Percentiles rank a stretch among this genome's conserved stretches.
Conservation (phyloP, 2,113 vertebrate species). For the Sphaerodactylus townsendi region DNA sequence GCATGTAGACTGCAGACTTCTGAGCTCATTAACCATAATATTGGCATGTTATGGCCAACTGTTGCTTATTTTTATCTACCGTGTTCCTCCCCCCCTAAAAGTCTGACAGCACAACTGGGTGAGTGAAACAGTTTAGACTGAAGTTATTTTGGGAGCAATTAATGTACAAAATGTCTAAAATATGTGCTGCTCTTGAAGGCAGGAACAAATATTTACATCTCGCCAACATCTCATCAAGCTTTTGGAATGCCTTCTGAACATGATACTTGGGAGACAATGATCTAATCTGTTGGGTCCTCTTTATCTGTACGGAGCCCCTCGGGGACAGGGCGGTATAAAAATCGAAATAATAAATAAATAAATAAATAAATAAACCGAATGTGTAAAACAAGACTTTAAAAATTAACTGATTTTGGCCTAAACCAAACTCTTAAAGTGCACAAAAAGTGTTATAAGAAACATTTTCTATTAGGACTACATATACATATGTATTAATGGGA, state of each 20-base stretch:
- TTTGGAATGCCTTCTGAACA: slow-evolving; percentile 26
- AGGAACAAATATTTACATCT: slow-evolving; percentile 35
- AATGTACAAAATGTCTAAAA: slow-evolving; percentile 23
- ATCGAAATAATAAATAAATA: no score
- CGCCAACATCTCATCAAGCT: slow-evolving; percentile 22
- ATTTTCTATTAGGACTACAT: no score
- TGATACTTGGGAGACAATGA: not conserved
- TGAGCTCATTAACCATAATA: slow-evolving; percentile 4
- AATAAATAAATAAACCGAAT: no score
- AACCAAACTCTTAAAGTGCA: no score
- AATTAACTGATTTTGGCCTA: no score
- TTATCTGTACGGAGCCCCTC: no score
- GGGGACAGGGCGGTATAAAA: no score
- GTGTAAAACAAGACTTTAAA: not conserved
- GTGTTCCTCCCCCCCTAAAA: not conserved
- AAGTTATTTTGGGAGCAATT: slow-evolving; percentile 36
- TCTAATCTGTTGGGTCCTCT: not conserved
- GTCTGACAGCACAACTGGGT: slow-evolving; percentile 23
- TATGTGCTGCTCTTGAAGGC: slow-evolving; percentile 22
- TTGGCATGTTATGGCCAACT: slow-evolving; percentile 12
- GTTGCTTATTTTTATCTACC: slow-evolving; percentile 20
- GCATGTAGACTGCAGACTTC: not conserved
- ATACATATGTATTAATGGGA: no score
- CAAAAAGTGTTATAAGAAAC: no score
- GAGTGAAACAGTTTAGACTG: slow-evolving; percentile 9